Percentiles rank a stretch among this genome's conserved stretches.
phyloP scores from a whole-genome alignment of 2,113 vertebrate species.

The Barnardius zonarius region DNA sequence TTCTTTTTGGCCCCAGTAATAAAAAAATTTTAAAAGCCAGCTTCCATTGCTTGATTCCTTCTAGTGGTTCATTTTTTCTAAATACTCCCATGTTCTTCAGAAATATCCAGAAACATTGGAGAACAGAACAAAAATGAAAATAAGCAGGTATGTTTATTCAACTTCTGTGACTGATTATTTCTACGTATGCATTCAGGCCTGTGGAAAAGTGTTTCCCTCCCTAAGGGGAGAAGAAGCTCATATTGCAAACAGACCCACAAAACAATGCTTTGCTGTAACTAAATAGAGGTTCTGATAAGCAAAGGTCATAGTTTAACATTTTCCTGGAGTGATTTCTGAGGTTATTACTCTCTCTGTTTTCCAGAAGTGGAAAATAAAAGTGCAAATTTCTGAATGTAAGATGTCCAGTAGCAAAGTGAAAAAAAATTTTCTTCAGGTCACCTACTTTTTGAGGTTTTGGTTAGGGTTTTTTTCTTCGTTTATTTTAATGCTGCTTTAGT shows the following conservation, averaged over 20 bases:
- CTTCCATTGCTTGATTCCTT: background rate
- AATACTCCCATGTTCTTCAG: background rate
- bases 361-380: background rate
- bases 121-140: background rate
- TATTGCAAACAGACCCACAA: background rate
- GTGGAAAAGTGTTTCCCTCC: background rate
- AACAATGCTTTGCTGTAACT: background rate
- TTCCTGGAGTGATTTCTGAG: background rate
- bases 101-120: background rate
- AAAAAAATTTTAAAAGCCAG: background rate
- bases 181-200: background rate
- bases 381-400: background rate
- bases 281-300: background rate
- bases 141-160: background rate
- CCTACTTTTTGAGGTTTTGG: background rate
- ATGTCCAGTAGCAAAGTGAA: background rate
- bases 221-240: background rate
- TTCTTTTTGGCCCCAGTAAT: background rate
- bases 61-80: background rate
- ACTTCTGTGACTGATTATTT: background rate
- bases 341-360: background rate
- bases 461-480: rapidly evolving
- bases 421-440: background rate
- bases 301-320: background rate
- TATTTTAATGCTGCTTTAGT: background rate